Base-by-base conservation (phyloP, 2,888 invertebrate species). In the Leptura quadrifasciata region DNA sequence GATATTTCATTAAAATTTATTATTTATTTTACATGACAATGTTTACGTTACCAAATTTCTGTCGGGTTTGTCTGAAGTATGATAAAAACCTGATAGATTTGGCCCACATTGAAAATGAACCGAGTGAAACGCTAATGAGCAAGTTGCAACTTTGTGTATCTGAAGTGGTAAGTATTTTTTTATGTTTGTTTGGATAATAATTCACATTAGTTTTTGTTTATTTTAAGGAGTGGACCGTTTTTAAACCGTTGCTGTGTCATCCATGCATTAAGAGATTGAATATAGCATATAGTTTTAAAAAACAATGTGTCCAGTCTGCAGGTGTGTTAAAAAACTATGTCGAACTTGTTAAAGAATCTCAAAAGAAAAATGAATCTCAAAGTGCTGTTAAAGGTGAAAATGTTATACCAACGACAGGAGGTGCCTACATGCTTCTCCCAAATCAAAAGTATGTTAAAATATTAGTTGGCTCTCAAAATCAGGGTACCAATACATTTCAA, bases 81-180 rank as follows among this genome's bases (percentile, higher is more conserved):
- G 88, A 88, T 79, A 86, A 86, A 80, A 83, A 86, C 78, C 84
- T 89, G 47, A 86, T 86, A 79, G 87, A 89, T 83, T 81, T 88
- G 78, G 86, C 86, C 63, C 86, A 87, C 75, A 86, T 87, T 74
- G 86, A 88, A 80, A 86, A 87, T 68, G 87, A 88, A 80, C 86
- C 87, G 15, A 86, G 79, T 76, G 86, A 87, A 80, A 86, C 86
- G 31, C 78, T 88, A 72, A 83, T 87, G 83, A 86, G 84, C 76
- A 88, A 89, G 85, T 84, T 89, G 71, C 84, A 86, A 80, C 83
- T 85, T 63, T 88, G 88, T 85, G 88, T 88, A 71, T 86, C 88
- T 18, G 89, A 89, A 88, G 88, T 89, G 87, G 89, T 89, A 82
- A 80, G 88, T 86, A 76, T 80, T 80, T 80, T 77, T 75, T 79